Percentiles rank a stretch among this genome's conserved stretches.
Conservation (phyloP, 2,797 vertebrate species). For the Gymnoscopelus braueri region DNA sequence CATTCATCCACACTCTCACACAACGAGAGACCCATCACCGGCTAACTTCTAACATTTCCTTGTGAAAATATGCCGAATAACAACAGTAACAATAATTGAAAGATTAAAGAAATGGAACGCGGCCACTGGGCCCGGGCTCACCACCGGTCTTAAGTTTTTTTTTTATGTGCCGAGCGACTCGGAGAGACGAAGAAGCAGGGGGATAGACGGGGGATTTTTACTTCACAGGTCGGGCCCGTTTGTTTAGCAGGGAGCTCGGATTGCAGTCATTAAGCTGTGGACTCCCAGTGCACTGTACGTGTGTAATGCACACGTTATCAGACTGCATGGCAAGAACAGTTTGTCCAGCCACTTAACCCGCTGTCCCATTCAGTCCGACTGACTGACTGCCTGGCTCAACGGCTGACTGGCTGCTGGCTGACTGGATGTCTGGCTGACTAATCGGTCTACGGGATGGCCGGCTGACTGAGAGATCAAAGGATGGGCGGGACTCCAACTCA, state of each 20-base stretch:
- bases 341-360: conserved; percentile 39
- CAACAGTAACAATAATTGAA: conserved; percentile 66
- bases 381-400: conserved; percentile 21
- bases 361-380: conserved; percentile 27
- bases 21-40: conserved; percentile 60
- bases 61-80: conserved; percentile 73
- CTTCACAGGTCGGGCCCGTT: conserved; percentile 70
- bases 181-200: conserved; percentile 66
- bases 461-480: conserved; percentile 54
- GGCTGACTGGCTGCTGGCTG: conserved; percentile 20
- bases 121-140: conserved; percentile 50
- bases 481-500: conserved; percentile 5
- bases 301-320: conserved; percentile 63
- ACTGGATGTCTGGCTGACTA: conserved; percentile 29
- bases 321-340: conserved; percentile 57
- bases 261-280: conserved; percentile 67
- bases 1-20: conserved; percentile 62
- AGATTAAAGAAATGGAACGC: conserved; percentile 77
- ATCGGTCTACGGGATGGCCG: conserved; percentile 24
- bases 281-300: conserved; percentile 58
- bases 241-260: conserved; percentile 69
- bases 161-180: conserved; percentile 47
- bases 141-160: neutral
- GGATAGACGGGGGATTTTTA: conserved; percentile 55
- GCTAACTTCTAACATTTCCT: conserved; percentile 72